Evolutionary conservation across 2,888 invertebrate genomes (phyloP).

Genomic region (Neuroscelio doddi): DNA sequence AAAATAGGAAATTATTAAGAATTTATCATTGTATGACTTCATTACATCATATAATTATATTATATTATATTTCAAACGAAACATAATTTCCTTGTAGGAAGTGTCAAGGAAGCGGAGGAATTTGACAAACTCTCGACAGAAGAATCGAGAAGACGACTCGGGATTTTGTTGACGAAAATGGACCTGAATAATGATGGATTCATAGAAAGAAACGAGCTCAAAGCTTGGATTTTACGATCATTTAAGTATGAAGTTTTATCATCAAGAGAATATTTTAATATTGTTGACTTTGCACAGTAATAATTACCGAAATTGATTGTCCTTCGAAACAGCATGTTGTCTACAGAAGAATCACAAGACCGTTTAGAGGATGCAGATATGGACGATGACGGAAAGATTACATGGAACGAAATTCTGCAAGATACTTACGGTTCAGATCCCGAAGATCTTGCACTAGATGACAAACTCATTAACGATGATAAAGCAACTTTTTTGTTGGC

Average conservation of each 20-base stretch:
- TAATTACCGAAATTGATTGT: too few relatives aligned
- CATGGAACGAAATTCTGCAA: constrained; percentile 85
- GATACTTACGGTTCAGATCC: constrained; percentile 88
- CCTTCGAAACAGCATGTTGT: constrained; percentile 87
- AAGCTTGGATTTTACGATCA: constrained; percentile 93
- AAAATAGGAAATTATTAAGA: too few relatives aligned
- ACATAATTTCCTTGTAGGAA: too few relatives aligned
- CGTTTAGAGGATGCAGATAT: constrained; percentile 89
- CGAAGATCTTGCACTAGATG: constrained; percentile 73
- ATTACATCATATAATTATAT: constrained; percentile 6
- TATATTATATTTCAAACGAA: too few relatives aligned
- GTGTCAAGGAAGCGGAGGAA: constrained; percentile 92
- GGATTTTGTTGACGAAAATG: constrained; percentile 86
- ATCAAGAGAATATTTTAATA: constrained; percentile 5
- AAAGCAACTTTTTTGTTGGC: constrained; percentile 89
- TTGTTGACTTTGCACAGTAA: constrained; percentile 1
- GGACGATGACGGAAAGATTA: constrained; percentile 85
- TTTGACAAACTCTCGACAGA: constrained; percentile 89
- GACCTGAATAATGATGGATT: constrained; percentile 86
- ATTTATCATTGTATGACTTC: too few relatives aligned
- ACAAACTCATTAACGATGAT: constrained; percentile 84
- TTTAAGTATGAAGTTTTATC: constrained; percentile 78
- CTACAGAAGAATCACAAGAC: constrained; percentile 90
- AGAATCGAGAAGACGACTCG: constrained; percentile 86
- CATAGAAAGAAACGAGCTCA: constrained; percentile 88